A percentile compares a stretch with the other conserved stretches of the same genome.
phyloP scores from a whole-genome alignment of 2,888 invertebrate genomes.

The Scelioninae gen. 1 region DNA sequence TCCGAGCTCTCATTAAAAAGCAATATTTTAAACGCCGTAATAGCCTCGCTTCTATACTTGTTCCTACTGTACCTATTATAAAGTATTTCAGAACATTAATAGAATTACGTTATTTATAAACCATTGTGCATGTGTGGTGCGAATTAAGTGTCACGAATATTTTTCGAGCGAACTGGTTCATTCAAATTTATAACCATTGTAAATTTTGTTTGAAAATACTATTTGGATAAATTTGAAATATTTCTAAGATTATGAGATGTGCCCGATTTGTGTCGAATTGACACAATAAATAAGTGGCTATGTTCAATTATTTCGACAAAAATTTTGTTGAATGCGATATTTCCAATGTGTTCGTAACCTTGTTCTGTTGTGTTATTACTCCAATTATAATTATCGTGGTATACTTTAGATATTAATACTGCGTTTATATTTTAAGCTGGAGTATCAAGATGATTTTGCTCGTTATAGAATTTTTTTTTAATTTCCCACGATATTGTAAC shows the following conservation, averaged over 20 bases:
- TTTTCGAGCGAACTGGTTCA: too few species aligned
- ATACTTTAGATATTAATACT: constrained; percentile 15
- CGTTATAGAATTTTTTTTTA: neutral
- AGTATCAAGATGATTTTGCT: constrained; percentile 4
- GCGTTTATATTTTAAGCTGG: constrained; percentile 23
- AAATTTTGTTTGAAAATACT: too few species aligned
- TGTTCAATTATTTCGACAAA: neutral
- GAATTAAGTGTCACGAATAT: too few species aligned
- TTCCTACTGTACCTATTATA: constrained; percentile 11
- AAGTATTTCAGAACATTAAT: constrained; percentile 31
- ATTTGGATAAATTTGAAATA: too few species aligned
- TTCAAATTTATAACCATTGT: too few species aligned
- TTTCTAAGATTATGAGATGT: too few species aligned
- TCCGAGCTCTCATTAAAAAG: constrained; percentile 49
- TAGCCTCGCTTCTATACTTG: constrained; percentile 44
- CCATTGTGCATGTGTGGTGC: too few species aligned
- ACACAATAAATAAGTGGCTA: too few species aligned
- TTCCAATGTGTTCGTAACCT: constrained; percentile 40
- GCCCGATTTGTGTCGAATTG: too few species aligned
- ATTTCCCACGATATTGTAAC: neutral
- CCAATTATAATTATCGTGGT: constrained; percentile 42
- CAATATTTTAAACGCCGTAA: constrained; percentile 37
- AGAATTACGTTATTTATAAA: constrained; percentile 36
- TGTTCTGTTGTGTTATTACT: constrained; percentile 29
- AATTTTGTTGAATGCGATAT: constrained; percentile 13